Conservation (phyloP, 2,113 vertebrate genomes). For the Macheiramphus alcinus region DNA sequence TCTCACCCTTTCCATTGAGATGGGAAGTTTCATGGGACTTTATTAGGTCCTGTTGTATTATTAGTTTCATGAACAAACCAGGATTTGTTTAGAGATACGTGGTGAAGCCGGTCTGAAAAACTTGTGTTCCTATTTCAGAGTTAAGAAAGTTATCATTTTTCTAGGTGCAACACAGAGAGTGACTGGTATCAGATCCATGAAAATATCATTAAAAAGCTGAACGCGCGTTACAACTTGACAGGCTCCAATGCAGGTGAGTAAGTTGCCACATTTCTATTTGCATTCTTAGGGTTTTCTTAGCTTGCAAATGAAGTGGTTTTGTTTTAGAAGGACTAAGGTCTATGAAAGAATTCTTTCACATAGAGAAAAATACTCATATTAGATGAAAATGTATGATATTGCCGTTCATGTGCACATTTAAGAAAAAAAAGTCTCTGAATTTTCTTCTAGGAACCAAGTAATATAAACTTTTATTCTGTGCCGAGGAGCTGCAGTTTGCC, state of each 20-base stretch:
- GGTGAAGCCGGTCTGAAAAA: background rate
- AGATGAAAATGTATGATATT: background rate
- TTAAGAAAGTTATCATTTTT: conserved; percentile 5
- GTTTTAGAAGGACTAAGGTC: background rate
- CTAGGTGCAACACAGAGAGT: conserved; percentile 95
- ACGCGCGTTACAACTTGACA: conserved; percentile 93
- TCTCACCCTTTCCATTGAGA: background rate
- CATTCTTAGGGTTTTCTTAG: background rate
- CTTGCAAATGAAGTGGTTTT: background rate
- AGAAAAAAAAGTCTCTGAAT: background rate
- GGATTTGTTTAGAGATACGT: background rate
- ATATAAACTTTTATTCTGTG: background rate
- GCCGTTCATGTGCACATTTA: background rate
- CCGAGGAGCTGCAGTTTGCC: background rate
- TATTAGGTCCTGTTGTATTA: background rate
- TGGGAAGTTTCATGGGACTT: background rate
- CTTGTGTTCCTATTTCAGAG: background rate
- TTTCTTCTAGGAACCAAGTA: background rate
- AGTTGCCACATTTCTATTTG: background rate
- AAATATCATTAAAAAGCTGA: conserved; percentile 96
- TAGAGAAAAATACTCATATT: background rate
- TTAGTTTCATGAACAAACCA: background rate
- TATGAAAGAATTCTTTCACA: background rate
- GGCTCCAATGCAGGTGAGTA: conserved; percentile 93
- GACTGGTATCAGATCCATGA: conserved; percentile 98